Conservation (phyloP, 2,888 invertebrate species). For the Deroplatys truncata region DNA sequence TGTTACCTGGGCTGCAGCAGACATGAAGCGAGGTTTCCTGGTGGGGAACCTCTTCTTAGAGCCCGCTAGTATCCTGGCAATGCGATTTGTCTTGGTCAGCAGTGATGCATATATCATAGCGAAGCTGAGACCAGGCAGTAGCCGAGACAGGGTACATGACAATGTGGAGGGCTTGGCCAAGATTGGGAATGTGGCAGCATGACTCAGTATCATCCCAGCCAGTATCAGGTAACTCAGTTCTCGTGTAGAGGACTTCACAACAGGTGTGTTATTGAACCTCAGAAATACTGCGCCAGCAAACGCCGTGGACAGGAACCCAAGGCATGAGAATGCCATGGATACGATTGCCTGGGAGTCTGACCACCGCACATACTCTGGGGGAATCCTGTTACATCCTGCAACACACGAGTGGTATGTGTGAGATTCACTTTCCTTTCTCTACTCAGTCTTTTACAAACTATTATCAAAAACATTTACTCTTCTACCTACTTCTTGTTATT, state of each 20-base stretch:
- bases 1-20: slow-evolving; percentile 52
- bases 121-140: slow-evolving; percentile 61
- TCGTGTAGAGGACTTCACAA: slow-evolving; percentile 66
- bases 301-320: slow-evolving; percentile 60
- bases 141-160: slow-evolving; percentile 56
- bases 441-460: too few species aligned
- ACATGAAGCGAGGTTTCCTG: slow-evolving; percentile 62
- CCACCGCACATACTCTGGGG: slow-evolving; percentile 60
- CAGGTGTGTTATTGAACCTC: slow-evolving; percentile 65
- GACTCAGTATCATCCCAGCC: slow-evolving; percentile 52
- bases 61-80: slow-evolving; percentile 68
- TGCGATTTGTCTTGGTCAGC: slow-evolving; percentile 73
- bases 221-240: slow-evolving; percentile 69
- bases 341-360: slow-evolving; percentile 59
- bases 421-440: background rate
- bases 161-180: slow-evolving; percentile 56
- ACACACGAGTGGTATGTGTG: slow-evolving; percentile 17
- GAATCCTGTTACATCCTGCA: slow-evolving; percentile 56
- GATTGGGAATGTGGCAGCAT: slow-evolving; percentile 60
- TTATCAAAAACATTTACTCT: too few species aligned
- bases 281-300: slow-evolving; percentile 60
- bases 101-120: slow-evolving; percentile 70
- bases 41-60: slow-evolving; percentile 68
- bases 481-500: too few species aligned
- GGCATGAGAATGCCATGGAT: slow-evolving; percentile 54